Percentiles rank a stretch among this genome's conserved stretches.
These are phyloP conservation scores for Hylaeus volcanicus DNA, from an alignment of 1,140 invertebrate genomes.

Conservation along the genomic window DNA sequence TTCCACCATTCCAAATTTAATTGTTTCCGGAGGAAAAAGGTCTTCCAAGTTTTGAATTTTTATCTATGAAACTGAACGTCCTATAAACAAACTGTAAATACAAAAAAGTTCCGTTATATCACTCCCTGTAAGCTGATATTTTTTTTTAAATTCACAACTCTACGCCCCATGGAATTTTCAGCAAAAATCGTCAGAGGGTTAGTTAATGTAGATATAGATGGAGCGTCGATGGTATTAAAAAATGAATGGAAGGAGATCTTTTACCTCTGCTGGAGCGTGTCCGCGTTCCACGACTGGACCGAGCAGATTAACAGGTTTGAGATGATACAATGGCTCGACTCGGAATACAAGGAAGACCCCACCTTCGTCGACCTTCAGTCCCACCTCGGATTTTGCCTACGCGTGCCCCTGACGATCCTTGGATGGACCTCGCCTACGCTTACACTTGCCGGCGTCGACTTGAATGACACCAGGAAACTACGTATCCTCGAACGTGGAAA, in stretches of 20 bases:
- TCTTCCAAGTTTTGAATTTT: too few species aligned
- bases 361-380: slow-evolving; percentile 33
- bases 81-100: too few species aligned
- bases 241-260: too few species aligned
- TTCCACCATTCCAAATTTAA: too few species aligned
- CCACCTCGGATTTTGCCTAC: slow-evolving; percentile 57
- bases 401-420: slow-evolving; percentile 52
- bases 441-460: background rate
- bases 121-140: too few species aligned
- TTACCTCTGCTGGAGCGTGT: background rate
- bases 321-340: slow-evolving; percentile 6
- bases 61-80: too few species aligned
- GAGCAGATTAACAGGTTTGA: slow-evolving; percentile 36
- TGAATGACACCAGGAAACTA: background rate
- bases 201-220: too few species aligned
- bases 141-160: too few species aligned
- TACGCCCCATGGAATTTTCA: too few species aligned
- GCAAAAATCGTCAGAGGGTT: too few species aligned
- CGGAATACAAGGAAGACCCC: slow-evolving; percentile 36
- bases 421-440: slow-evolving; percentile 45
- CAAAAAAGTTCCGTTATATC: too few species aligned
- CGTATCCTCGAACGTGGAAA: background rate
- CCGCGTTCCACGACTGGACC: background rate
- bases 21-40: too few species aligned
- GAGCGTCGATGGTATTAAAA: background rate